Conservation (phyloP, 1,140 invertebrate genomes). For the Conopomorpha cramerella region DNA sequence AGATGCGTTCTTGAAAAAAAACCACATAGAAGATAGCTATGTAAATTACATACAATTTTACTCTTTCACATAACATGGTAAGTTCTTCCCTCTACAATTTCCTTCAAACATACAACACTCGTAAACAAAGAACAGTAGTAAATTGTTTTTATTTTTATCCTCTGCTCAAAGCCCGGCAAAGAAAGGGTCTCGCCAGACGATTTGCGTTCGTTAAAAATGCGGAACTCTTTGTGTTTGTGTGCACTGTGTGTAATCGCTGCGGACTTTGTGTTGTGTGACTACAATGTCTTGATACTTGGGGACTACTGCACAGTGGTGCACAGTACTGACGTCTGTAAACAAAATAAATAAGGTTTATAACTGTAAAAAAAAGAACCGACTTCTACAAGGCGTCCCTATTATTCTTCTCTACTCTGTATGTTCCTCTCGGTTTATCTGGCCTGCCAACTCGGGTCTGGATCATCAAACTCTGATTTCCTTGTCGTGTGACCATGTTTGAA, state of each 20-base stretch:
- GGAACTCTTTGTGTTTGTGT: constrained; percentile 48
- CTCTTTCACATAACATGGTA: not conserved
- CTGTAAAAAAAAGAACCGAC: not conserved
- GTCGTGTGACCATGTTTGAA: no score
- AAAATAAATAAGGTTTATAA: not conserved
- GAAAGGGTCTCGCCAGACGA: constrained; percentile 45
- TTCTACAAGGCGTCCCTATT: no score
- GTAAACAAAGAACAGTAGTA: constrained; percentile 23
- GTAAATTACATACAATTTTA: no score
- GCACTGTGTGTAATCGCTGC: constrained; percentile 39
- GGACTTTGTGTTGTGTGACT: constrained; percentile 10
- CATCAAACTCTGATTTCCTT: no score
- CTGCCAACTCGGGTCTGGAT: no score
- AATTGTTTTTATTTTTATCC: constrained; percentile 47
- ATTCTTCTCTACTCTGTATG: no score
- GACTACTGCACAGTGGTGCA: no score
- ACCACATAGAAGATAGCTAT: not conserved
- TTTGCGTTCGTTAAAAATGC: constrained; percentile 59
- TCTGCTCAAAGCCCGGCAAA: constrained; percentile 38
- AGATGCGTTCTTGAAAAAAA: not conserved
- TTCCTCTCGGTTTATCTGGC: no score
- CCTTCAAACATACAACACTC: no score
- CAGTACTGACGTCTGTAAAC: not conserved
- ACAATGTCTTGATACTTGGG: constrained; percentile 9
- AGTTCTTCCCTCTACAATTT: no score